Evolutionary conservation across 2,888 invertebrate species (phyloP), one percentile per base, ranked within the genome.

Genomic region (Pammene aurita): DNA sequence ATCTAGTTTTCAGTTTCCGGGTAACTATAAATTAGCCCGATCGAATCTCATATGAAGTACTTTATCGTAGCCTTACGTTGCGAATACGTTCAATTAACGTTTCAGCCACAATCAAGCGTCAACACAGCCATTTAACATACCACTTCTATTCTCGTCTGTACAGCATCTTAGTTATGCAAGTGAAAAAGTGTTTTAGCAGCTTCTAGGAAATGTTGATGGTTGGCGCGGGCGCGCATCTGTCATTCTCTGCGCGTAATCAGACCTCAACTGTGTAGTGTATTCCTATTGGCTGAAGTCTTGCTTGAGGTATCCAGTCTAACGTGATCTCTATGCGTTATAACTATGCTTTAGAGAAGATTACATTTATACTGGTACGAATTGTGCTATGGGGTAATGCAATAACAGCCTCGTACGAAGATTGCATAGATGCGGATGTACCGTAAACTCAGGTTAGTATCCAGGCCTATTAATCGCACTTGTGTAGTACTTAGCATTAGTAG

Each of bases 81-180:
- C 6, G 2, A 41, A 6, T 7, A 41, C 6, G n/a, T 60, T 58
- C 6, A 46, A 42, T 58, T 18, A 26, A 58, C 11, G 16, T 61
- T 41, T 7, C 9, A 13, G 7, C 38, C 1, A 9, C 16, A 18
- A 18, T n/a, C 13, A n/a, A n/a, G n/a, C n/a, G n/a, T n/a, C n/a
- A 50, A 61, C 16, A 38, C 11, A 41, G 16, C 50, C n/a, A 16
- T 35, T 35, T 60, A 60, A 60, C 14, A 48, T 48, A 14, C 58
- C 34, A 38, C 56, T 56, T 18, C 38, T 41, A 38, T 62, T 56
- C 44, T 35, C 61, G 55, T 61, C 55, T 48, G 67, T 65, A 85
- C 86, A 80, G 88, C 87, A 82, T 71, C 72, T 77, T 74, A 76
- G 78, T 80, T 84, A 88, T 86, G 88, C 88, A 89, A 84, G 84